Evolutionary conservation across 2,888 invertebrate genomes (phyloP), one percentile per base, ranked within the genome.

Genomic region (Cryptus armator): DNA sequence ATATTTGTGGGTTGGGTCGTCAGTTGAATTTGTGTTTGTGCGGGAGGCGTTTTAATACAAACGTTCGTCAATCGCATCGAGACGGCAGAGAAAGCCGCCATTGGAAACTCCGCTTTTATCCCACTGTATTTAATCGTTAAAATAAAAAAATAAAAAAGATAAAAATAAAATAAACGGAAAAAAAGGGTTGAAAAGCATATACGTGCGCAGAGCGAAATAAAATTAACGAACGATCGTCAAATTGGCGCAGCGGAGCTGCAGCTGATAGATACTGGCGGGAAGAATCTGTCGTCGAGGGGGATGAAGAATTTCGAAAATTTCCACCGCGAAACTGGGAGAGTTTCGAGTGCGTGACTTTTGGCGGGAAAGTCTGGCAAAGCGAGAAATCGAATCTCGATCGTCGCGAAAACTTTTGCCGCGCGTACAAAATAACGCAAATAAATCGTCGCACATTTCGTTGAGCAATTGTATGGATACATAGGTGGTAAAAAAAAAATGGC

Each of bases 401-500:
- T 7, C 37, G 37, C 2, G 37, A 9, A 37, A 37, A 37, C 37
- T 37, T 37, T 37, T 9, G 37, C 37, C 37, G 37, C 9, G 37
- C 37, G 37, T 37, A 9, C 24, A 5, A 19, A 10, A 56, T 9
- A 53, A 53, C 9, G 16, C 53, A 53, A 7, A 1, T 14, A 19
- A 9, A 53, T 16, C 9, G 9, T 24, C 12, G 24, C 10, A 19
- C 19, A 10, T 19, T n/a, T 19, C 53, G 19, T 53, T 19, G 53
- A 9, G 53, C 16, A 53, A 10, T 29, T 32, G 53, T 72, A 32
- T 14, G 5, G 29, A n/a, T 37, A 48, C 56, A 48, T 2, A 62
- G 24, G 59, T 59, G 24, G 48, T 37, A 56, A 71, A 89, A 89
- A 88, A 87, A 92, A 92, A 89, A 92, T 92, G 92, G 92, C 92